Conservation (phyloP, 1,140 invertebrate species). For the Eriosoma lanigerum region DNA sequence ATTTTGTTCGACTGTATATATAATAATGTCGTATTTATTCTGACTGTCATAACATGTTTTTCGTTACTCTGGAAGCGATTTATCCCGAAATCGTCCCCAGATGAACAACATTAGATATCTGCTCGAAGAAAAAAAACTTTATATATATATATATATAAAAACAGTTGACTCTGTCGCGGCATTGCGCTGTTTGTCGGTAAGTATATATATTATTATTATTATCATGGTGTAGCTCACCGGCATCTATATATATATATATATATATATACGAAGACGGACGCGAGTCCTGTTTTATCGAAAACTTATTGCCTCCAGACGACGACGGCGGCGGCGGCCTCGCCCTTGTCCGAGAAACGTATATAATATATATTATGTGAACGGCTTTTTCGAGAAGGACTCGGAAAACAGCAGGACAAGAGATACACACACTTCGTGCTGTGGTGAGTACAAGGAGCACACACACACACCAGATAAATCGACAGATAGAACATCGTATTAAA, state of each 20-base stretch:
- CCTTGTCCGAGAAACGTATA: constrained; percentile 50
- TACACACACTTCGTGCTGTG: not conserved
- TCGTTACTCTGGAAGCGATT: too few species aligned
- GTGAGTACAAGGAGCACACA: constrained; percentile 43
- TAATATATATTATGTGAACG: constrained; percentile 2
- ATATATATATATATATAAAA: not conserved
- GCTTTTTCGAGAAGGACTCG: constrained; percentile 6
- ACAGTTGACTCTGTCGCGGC: not conserved
- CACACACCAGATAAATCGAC: constrained; percentile 50
- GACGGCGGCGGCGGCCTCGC: constrained; percentile 42
- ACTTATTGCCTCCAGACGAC: constrained; percentile 52
- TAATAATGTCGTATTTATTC: too few species aligned
- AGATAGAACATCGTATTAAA: constrained; percentile 47
- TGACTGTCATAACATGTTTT: too few species aligned
- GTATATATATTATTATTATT: not conserved
- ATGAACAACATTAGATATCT: too few species aligned
- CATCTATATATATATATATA: not conserved
- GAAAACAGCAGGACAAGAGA: constrained; percentile 46
- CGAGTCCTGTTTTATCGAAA: constrained; percentile 37
- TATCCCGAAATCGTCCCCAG: too few species aligned
- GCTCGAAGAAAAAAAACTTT: not conserved
- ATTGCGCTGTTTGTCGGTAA: constrained; percentile 24
- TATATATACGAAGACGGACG: constrained; percentile 3
- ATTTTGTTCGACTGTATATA: too few species aligned
- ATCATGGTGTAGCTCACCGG: too few species aligned